phyloP scores from a whole-genome alignment of 23 tunicate species.

The Corella eumyota region DNA sequence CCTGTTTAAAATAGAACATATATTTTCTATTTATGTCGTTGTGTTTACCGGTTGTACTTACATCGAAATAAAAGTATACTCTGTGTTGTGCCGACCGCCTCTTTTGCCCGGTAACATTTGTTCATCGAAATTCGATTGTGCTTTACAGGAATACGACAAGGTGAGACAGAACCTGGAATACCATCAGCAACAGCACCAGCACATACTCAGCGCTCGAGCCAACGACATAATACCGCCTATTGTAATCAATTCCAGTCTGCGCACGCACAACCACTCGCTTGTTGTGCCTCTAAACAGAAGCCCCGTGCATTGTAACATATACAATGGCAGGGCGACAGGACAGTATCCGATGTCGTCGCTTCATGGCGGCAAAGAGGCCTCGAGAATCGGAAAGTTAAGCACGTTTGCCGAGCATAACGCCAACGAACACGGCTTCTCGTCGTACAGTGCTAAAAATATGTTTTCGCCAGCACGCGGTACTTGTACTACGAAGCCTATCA shows the following conservation, averaged over 20 bases:
- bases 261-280: constrained; percentile 33
- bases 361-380: constrained; percentile 4
- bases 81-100: too few species aligned
- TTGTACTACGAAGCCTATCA: constrained; percentile 22
- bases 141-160: background rate
- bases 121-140: background rate
- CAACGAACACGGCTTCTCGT: constrained; percentile 13
- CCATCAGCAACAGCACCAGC: constrained; percentile 17
- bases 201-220: constrained; percentile 6
- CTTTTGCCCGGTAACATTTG: too few species aligned
- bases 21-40: too few species aligned
- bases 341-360: constrained; percentile 41
- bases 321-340: constrained; percentile 29
- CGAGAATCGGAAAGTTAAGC: too few species aligned
- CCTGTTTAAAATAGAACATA: too few species aligned
- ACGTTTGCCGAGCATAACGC: background rate
- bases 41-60: too few species aligned
- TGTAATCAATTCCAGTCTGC: constrained; percentile 51
- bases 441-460: constrained; percentile 26
- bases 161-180: constrained; percentile 26
- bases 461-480: constrained; percentile 4
- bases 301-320: constrained; percentile 19
- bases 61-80: too few species aligned
- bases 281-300: constrained; percentile 35
- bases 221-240: constrained; percentile 60